Conservation (phyloP, 2,113 vertebrate genomes). For the Platysternon megacephalum region DNA sequence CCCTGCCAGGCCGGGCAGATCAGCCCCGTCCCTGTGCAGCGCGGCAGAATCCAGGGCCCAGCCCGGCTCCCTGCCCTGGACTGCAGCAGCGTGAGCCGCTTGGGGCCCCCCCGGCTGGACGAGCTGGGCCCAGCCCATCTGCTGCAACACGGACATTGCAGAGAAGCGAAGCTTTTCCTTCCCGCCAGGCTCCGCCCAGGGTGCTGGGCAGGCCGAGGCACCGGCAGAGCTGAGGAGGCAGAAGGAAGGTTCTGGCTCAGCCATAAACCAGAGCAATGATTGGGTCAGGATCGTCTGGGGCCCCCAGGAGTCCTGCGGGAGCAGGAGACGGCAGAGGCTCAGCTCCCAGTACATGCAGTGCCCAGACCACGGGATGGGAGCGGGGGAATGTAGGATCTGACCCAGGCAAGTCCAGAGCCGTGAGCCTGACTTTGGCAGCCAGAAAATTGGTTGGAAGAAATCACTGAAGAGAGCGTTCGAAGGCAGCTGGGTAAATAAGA, state of each 20-base stretch:
- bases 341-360: background rate
- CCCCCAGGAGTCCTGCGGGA: background rate
- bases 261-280: too few relatives aligned
- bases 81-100: background rate
- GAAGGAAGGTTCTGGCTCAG: background rate
- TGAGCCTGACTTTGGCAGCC: background rate
- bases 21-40: too few relatives aligned
- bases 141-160: too few relatives aligned
- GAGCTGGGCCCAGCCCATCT: background rate
- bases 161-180: background rate
- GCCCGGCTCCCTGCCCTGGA: background rate
- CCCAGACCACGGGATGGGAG: background rate
- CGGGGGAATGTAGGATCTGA: background rate
- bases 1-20: fast-evolving
- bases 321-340: background rate
- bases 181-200: too few relatives aligned
- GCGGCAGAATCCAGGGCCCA: too few relatives aligned
- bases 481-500: background rate
- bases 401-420: background rate
- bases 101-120: too few relatives aligned
- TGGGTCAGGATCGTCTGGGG: background rate
- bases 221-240: background rate
- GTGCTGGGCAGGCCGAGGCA: too few relatives aligned
- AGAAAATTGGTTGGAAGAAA: background rate
- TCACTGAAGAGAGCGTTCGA: background rate